Percentiles rank a stretch among this genome's conserved stretches.
Conservation (phyloP, 2,797 vertebrate species). For the Siniperca scherzeri region DNA sequence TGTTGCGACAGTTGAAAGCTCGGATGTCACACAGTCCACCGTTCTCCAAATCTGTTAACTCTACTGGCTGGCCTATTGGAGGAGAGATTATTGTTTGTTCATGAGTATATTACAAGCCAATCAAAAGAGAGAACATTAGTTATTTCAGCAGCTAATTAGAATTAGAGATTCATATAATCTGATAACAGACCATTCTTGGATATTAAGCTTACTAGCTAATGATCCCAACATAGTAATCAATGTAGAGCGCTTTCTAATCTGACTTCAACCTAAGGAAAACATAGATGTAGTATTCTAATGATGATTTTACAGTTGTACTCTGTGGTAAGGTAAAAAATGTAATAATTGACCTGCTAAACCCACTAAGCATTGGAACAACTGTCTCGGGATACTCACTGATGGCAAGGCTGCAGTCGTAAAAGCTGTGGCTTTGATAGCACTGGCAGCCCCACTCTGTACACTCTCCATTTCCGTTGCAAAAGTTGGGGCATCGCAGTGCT, state of each 20-base stretch:
- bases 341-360: neutral
- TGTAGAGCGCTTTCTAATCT: neutral
- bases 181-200: neutral
- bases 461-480: slow-evolving; percentile 82
- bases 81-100: neutral
- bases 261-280: neutral
- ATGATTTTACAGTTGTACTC: neutral
- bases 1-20: slow-evolving; percentile 71
- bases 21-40: slow-evolving; percentile 81
- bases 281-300: neutral
- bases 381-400: slow-evolving; percentile 79
- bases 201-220: neutral
- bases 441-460: slow-evolving; percentile 87
- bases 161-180: no score
- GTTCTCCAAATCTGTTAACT: slow-evolving; percentile 84
- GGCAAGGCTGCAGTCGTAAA: slow-evolving; percentile 85
- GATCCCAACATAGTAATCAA: neutral
- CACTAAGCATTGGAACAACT: neutral
- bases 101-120: neutral
- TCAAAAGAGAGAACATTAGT: neutral
- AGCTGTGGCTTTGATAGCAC: slow-evolving; percentile 83
- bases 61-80: slow-evolving; percentile 77
- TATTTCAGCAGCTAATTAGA: slow-evolving; percentile 1
- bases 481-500: slow-evolving; percentile 83
- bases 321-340: neutral